A percentile compares a stretch with the other conserved stretches of the same genome.
These are phyloP conservation scores for Cyclophora punctaria DNA, from an alignment of 2,888 invertebrate species.

Conservation along the genomic window DNA sequence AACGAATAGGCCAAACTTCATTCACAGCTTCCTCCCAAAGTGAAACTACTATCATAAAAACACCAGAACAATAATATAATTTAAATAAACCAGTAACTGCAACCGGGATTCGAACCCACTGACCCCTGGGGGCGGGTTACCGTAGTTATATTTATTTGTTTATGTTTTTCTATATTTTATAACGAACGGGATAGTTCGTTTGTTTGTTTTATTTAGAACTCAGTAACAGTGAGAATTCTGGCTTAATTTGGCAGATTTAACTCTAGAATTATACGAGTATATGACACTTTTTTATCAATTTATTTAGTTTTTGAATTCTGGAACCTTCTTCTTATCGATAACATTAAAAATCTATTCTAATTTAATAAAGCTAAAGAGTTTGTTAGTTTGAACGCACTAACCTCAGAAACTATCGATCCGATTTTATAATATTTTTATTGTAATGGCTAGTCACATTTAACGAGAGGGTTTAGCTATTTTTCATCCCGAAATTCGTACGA, in stretches of 20 bases:
- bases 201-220: too few species aligned
- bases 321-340: background rate
- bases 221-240: too few species aligned
- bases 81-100: slow-evolving; percentile 27
- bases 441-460: too few species aligned
- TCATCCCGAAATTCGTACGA: too few species aligned
- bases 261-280: background rate
- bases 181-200: too few species aligned
- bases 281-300: background rate
- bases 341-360: too few species aligned
- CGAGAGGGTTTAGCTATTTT: too few species aligned
- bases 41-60: slow-evolving; percentile 15
- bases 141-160: background rate
- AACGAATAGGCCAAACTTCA: background rate
- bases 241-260: background rate
- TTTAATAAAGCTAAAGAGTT: too few species aligned
- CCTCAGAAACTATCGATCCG: too few species aligned
- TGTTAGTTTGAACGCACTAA: too few species aligned
- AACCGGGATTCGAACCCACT: slow-evolving; percentile 3
- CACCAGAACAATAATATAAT: slow-evolving; percentile 29
- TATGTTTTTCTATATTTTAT: background rate
- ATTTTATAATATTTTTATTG: too few species aligned
- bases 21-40: slow-evolving; percentile 5
- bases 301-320: background rate
- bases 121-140: background rate